Evolutionary conservation across 2,888 invertebrate species (phyloP).

Genomic region (Folsomia candida): DNA sequence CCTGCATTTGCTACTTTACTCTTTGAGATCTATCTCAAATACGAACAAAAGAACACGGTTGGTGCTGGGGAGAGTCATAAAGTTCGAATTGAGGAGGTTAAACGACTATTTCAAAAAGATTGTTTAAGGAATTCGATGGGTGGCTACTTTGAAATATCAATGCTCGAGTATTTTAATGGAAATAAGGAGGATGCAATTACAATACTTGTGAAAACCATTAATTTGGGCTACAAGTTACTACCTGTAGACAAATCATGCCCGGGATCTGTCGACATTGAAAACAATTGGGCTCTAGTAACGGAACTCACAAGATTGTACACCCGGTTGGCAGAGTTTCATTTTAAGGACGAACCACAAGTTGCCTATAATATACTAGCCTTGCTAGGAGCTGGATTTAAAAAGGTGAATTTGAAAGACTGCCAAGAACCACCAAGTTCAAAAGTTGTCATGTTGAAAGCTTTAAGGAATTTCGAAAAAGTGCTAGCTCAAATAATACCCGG

Average conservation of each 20-base stretch:
- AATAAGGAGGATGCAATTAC: conserved; percentile 29
- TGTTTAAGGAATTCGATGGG: conserved; percentile 42
- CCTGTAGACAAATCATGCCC: conserved; percentile 13
- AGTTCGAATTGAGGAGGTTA: conserved; percentile 34
- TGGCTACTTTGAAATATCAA: conserved; percentile 43
- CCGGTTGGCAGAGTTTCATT: conserved; percentile 40
- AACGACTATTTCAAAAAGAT: conserved; percentile 42
- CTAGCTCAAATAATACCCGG: conserved; percentile 26
- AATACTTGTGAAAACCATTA: conserved; percentile 43
- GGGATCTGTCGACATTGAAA: conserved; percentile 20
- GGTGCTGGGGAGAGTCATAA: conserved; percentile 13
- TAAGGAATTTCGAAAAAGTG: conserved; percentile 41
- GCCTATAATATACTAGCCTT: conserved; percentile 33
- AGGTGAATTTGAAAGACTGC: conserved; percentile 19
- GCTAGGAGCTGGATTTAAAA: conserved; percentile 41
- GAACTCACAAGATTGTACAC: conserved; percentile 39
- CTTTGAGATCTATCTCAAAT: conserved; percentile 42
- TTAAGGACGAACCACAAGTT: conserved; percentile 24
- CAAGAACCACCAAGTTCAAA: conserved; percentile 23
- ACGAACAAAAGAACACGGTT: conserved; percentile 37
- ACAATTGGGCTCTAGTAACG: conserved; percentile 33
- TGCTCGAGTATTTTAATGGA: conserved; percentile 46
- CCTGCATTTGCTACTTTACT: conserved; percentile 37
- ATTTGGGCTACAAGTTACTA: conserved; percentile 30
- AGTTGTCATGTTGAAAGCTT: conserved; percentile 41